Percentiles rank a stretch among this genome's conserved stretches.
These are phyloP conservation scores for Zosterops hypoxanthus DNA, from an alignment of 2,113 vertebrate species.

Conservation along the genomic window DNA sequence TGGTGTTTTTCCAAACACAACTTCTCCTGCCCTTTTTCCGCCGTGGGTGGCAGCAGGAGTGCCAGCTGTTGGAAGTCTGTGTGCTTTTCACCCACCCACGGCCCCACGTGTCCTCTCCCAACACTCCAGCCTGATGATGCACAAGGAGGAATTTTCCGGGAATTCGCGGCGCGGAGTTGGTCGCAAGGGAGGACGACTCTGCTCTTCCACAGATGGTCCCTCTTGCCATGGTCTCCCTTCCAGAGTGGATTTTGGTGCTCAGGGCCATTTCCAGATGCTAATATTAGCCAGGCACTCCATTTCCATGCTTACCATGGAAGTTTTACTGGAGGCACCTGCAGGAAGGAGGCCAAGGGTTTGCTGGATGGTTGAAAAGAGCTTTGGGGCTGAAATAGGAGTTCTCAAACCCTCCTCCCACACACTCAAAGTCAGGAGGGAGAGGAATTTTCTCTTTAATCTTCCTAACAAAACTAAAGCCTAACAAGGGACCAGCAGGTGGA, in stretches of 20 bases:
- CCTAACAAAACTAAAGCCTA: not conserved
- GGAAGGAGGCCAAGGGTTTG: not conserved
- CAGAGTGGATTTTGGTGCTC: not conserved
- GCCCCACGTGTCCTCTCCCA: not conserved
- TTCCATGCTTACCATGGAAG: not conserved
- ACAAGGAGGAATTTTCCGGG: not conserved
- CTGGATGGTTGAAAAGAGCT: not conserved
- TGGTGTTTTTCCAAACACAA: not conserved
- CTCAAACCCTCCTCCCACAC: not conserved
- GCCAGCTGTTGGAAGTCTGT: slow-evolving; percentile 20
- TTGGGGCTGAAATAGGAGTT: not conserved
- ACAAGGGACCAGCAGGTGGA: not conserved
- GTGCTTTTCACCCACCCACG: not conserved
- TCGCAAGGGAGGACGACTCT: not conserved
- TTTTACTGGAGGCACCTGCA: not conserved
- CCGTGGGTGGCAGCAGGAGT: not conserved
- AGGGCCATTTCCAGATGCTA: not conserved
- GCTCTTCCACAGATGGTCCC: not conserved
- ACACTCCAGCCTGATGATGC: not conserved
- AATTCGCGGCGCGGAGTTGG: not conserved
- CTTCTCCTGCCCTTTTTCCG: not conserved
- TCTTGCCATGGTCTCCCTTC: not conserved
- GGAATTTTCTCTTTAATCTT: not conserved
- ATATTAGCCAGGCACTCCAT: not conserved
- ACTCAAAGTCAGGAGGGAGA: not conserved